Percentiles rank a stretch among this genome's conserved stretches.
phyloP scores from a whole-genome alignment of 2,797 vertebrate species.

The Ptychadena robeensis region DNA sequence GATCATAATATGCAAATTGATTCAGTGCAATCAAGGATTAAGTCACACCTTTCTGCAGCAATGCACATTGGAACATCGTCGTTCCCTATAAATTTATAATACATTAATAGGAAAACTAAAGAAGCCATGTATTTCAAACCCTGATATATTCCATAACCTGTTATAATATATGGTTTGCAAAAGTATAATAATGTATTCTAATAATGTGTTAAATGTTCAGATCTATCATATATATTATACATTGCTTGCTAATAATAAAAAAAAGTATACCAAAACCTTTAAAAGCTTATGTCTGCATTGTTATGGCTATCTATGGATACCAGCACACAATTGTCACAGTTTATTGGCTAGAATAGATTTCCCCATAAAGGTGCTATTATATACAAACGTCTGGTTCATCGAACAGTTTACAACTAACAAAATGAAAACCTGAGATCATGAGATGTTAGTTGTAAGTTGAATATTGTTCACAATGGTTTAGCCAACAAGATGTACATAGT shows the following conservation, averaged over 20 bases:
- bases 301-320: not conserved
- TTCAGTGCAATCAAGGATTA: not conserved
- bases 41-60: not conserved
- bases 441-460: too few relatives aligned
- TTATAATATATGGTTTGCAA: too few relatives aligned
- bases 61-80: not conserved
- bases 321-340: not conserved
- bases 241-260: not conserved
- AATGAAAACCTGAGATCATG: not conserved
- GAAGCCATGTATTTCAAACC: too few relatives aligned
- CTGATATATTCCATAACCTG: too few relatives aligned
- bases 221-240: too few relatives aligned
- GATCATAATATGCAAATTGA: slow-evolving; percentile 28
- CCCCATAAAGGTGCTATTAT: not conserved
- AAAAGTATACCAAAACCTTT: not conserved
- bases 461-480: too few relatives aligned
- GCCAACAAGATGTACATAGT: too few relatives aligned
- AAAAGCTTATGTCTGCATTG: not conserved
- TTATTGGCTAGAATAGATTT: not conserved
- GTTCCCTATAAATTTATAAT: not conserved
- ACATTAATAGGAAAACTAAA: too few relatives aligned
- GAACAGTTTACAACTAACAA: not conserved
- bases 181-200: too few relatives aligned
- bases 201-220: too few relatives aligned
- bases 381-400: too few relatives aligned